Conservation (phyloP, 2,888 invertebrate genomes). For the Lasioglossum malachurum region DNA sequence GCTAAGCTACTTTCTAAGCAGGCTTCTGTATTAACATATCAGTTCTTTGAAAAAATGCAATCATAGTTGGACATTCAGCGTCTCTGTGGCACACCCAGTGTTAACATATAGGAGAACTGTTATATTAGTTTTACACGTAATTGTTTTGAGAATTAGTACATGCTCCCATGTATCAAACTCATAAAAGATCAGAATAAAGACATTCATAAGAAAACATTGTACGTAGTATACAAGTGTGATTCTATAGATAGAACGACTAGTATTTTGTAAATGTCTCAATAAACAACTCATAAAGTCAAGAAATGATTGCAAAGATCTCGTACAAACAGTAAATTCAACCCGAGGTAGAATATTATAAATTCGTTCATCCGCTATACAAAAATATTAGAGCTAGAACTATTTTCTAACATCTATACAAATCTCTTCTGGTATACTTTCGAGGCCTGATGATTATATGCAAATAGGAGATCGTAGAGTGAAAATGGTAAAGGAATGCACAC, state of each 20-base stretch:
- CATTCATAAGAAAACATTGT: conserved; percentile 12
- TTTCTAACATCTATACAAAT: conserved; percentile 77
- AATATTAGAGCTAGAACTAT: conserved; percentile 74
- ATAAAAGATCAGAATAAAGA: conserved; percentile 4
- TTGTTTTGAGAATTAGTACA: conserved; percentile 7
- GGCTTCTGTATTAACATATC: conserved; percentile 68
- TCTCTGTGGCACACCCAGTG: not conserved
- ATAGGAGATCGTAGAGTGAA: conserved; percentile 71
- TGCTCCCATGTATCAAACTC: conserved; percentile 17
- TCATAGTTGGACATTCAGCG: conserved; percentile 52
- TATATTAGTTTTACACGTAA: not conserved
- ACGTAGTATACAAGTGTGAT: not conserved
- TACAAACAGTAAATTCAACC: conserved; percentile 45
- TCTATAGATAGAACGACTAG: not conserved
- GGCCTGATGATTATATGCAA: conserved; percentile 69
- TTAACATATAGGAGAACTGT: not conserved
- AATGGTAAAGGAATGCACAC: conserved; percentile 81
- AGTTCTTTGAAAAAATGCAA: conserved; percentile 47
- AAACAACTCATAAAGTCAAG: not conserved
- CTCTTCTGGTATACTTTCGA: conserved; percentile 72
- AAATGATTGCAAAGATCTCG: conserved; percentile 13
- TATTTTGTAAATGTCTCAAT: not conserved
- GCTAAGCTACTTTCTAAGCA: conserved; percentile 76
- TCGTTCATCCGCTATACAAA: conserved; percentile 64
- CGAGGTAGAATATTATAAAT: conserved; percentile 59